Evolutionary conservation across 2,797 vertebrate species (phyloP), one percentile per base, ranked within the genome.

Genomic region (Aphelocoma californica): DNA sequence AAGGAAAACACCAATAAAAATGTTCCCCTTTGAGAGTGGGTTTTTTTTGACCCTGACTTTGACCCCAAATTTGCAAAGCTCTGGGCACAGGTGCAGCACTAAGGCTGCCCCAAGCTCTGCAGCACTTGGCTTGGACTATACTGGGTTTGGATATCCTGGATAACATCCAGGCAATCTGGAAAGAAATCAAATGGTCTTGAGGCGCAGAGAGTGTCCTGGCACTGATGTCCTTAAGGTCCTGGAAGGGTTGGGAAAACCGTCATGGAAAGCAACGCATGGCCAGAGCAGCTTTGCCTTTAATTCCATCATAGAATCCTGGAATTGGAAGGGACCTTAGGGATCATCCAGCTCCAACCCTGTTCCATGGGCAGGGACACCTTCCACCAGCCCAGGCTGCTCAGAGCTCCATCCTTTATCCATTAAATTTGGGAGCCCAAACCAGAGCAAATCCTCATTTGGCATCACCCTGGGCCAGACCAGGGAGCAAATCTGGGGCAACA

Each of bases 191-290:
- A 8, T 4, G 19, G 7, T 32, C 42, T 10, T 1, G 23, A 31
- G 31, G 10, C 24, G 58, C 13, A 9, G 4, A 1, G 1, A 7
- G 3, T 19, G 25, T 65, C 29, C 57, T 70, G 40, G 8, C 34
- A 28, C 7, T 24, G 45, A 17, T n/a, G 42, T 14, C 42, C 17
- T 28, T 15, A 28, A 5, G 10, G 9, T 58, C 14, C 54, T 58
- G 38, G 24, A 14, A 71, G 12, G 25, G 19, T 21, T 31, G 54
- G 66, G 36, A 79, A 25, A 51, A 48, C 3, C 12, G 1, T 25
- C 12, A 3, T 20, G 40, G 74, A 23, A 71, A 38, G 38, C 11
- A 18, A 2, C 0, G 0, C 8, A 6, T 6, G 10, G 9, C 42
- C 40, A 15, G 53, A 50, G 42, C 7, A 25, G 10, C 4, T n/a